Base-by-base conservation (phyloP, 2,113 vertebrate genomes). In the Tympanuchus pallidicinctus region DNA sequence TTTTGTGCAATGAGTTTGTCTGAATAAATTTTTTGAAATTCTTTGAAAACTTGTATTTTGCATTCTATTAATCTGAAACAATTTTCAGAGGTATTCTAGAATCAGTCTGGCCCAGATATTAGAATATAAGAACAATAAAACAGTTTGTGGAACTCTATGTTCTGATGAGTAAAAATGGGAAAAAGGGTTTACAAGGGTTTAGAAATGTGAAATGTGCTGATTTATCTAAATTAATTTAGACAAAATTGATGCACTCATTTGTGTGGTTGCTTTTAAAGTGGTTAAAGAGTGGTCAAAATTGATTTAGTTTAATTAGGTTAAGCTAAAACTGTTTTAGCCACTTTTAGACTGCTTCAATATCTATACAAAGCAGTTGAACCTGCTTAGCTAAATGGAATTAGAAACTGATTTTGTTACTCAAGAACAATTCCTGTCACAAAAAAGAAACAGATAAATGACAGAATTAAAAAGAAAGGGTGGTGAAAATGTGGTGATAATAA, bases 271-370 rank as follows among this genome's bases (percentile, higher is more conserved):
- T 83, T 94, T 90, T 89, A 88, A 96, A 95, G 69, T 80, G 91
- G 87, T 89, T 95, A 88, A 96, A 89, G 82, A 90, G 65, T 94
- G 82, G 89, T 52, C 76, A 96, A 93, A 95, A 96, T 90, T 88
- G 80, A 94, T 96, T 95, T 95, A 95, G 76, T 76, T 92, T 95
- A 95, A 95, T 95, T 85, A 65, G 66, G 70, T 96, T 96, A 92
- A 88, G 73, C 57, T 82, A 86, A 92, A 95, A 89, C 93, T 88
- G 83, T 95, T 95, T 92, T 70, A 97, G 89, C 73, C 88, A 95
- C 91, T 93, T 95, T 93, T 87, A 90, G 95, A 95, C 92, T 86
- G 92, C 88, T 89, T 74, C 79, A 81, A 64, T 64, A 82, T 96
- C 91, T 85, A 94, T 63, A 92, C 65, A 92, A 95, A 92, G 91